Evolutionary conservation across 2,888 invertebrate species (phyloP).

Genomic region (Clistopyga incitator): DNA sequence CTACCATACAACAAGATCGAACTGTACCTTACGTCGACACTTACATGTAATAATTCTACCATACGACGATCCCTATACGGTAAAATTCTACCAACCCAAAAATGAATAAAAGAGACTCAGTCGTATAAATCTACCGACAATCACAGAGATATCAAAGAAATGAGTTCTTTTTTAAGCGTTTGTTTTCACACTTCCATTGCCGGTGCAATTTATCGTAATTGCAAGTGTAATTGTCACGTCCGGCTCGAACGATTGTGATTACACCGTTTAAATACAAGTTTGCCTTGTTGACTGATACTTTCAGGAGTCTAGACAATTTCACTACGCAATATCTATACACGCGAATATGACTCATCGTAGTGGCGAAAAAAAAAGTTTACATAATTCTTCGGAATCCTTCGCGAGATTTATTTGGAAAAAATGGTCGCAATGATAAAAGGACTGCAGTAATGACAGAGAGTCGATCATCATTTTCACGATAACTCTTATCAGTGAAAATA

Average conservation of each 20-base stretch:
- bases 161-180: no score
- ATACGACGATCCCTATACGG: no score
- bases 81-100: no score
- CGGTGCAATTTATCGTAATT: no score
- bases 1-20: no score
- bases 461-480: neutral
- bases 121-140: no score
- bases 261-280: neutral
- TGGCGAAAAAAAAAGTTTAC: neutral
- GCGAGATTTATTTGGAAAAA: neutral
- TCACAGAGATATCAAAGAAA: no score
- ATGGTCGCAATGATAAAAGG: neutral
- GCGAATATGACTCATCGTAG: neutral
- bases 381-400: slow-evolving; percentile 4
- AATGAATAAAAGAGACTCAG: neutral
- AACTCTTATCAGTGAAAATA: neutral
- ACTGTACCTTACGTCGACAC: no score
- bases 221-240: no score
- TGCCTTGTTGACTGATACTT: neutral
- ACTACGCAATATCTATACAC: neutral
- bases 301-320: neutral
- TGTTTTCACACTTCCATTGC: no score
- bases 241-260: no score
- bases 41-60: no score
- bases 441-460: neutral